A percentile compares a stretch with the other conserved stretches of the same genome.
Evolutionary conservation across 2,113 vertebrate genomes (phyloP).

Genomic region (Upupa epops): DNA sequence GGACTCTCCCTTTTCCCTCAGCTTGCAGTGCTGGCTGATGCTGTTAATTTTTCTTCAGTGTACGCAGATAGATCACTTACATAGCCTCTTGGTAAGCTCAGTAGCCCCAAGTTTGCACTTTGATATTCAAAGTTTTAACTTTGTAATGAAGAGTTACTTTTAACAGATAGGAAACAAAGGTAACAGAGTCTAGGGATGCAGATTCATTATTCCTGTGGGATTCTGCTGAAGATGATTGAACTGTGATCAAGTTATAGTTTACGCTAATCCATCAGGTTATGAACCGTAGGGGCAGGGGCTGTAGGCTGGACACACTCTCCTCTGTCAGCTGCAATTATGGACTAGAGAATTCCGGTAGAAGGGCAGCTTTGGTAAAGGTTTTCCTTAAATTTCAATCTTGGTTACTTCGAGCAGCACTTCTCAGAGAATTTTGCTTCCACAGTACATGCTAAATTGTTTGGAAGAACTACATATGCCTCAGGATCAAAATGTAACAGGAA

Average conservation of each 20-base stretch:
- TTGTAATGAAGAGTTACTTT: neutral
- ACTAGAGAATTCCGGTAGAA: neutral
- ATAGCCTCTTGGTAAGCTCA: neutral
- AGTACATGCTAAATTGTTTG: conserved; percentile 59
- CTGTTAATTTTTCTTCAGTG: neutral
- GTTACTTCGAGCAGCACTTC: conserved; percentile 29
- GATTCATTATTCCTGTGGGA: neutral
- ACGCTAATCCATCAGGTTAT: conserved; percentile 8
- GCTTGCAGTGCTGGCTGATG: neutral
- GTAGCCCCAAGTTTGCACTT: neutral
- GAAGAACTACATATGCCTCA: conserved; percentile 63
- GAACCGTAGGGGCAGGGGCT: neutral
- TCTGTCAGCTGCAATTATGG: neutral
- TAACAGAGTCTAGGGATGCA: neutral
- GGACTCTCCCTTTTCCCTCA: neutral
- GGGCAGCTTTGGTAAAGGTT: neutral
- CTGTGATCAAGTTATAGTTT: conserved; percentile 19
- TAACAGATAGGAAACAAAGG: neutral
- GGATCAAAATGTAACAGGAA: conserved; percentile 58
- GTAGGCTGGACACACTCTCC: neutral
- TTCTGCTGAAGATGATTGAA: conserved; percentile 31
- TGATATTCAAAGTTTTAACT: neutral
- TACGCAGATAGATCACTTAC: neutral
- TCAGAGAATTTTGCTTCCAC: conserved; percentile 1
- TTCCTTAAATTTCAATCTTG: conserved; percentile 30